These are phyloP conservation scores for Cinara cedri DNA, from an alignment of 2,888 invertebrate species.

Conservation along the genomic window DNA sequence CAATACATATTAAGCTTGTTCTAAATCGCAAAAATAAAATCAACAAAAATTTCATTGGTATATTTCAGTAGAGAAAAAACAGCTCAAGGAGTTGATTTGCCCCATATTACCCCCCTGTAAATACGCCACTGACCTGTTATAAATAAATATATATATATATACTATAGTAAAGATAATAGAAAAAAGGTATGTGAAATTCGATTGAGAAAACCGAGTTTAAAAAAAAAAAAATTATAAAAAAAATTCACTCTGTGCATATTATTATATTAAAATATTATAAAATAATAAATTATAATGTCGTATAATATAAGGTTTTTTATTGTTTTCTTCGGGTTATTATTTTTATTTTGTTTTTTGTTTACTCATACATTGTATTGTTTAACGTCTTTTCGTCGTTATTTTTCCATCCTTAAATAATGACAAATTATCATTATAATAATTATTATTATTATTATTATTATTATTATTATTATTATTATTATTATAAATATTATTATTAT, in stretches of 20 bases:
- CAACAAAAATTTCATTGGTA: too few species aligned
- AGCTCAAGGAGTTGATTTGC: too few species aligned
- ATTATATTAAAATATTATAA: neutral
- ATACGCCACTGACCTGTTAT: too few species aligned
- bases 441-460: conserved; percentile 11
- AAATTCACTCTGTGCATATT: neutral
- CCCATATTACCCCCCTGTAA: too few species aligned
- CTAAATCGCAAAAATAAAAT: too few species aligned
- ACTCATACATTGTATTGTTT: neutral
- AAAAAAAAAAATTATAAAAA: conserved; percentile 2
- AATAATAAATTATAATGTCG: neutral
- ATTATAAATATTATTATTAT: conserved; percentile 1
- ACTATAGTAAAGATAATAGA: too few species aligned
- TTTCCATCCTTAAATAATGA: neutral
- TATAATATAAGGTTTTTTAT: conserved; percentile 6
- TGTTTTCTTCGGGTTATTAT: neutral
- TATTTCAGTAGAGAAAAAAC: too few species aligned
- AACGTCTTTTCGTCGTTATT: neutral
- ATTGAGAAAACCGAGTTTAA: neutral
- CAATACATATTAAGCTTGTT: too few species aligned
- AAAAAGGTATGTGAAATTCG: too few species aligned
- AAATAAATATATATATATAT: too few species aligned
- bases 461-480: neutral
- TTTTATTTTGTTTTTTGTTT: neutral
- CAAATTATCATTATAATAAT: neutral